Percentiles rank a stretch among this genome's conserved stretches.
Conservation (phyloP, 2,113 vertebrate genomes). For the Anseranas semipalmata region DNA sequence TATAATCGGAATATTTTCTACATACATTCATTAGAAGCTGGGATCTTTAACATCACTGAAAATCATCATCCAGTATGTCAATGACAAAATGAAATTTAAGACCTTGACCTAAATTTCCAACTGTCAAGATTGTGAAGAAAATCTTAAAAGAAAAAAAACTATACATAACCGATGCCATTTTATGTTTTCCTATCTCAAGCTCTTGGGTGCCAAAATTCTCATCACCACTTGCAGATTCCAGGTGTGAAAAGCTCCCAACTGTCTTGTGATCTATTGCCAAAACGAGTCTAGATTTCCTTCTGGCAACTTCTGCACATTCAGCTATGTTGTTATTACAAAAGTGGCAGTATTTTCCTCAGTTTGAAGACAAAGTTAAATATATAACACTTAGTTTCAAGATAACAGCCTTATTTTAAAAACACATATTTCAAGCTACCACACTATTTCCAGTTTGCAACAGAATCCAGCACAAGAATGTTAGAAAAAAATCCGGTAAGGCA, state of each 20-base stretch:
- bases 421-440: background rate
- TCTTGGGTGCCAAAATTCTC: conserved; percentile 12
- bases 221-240: conserved; percentile 33
- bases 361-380: conserved; percentile 34
- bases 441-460: background rate
- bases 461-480: background rate
- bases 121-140: background rate
- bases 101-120: background rate
- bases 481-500: background rate
- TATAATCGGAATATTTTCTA: background rate
- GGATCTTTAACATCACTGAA: background rate
- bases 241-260: conserved; percentile 56
- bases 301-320: conserved; percentile 29
- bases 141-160: background rate
- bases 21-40: background rate
- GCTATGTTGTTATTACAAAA: conserved; percentile 34
- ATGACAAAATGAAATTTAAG: background rate
- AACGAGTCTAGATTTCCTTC: conserved; percentile 8
- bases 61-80: background rate
- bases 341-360: background rate
- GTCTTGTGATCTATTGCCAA: conserved; percentile 16
- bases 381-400: background rate
- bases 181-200: background rate
- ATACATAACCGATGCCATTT: background rate
- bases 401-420: background rate